Conservation (phyloP, 2,113 vertebrate species). For the Onychostruthus taczanowskii region DNA sequence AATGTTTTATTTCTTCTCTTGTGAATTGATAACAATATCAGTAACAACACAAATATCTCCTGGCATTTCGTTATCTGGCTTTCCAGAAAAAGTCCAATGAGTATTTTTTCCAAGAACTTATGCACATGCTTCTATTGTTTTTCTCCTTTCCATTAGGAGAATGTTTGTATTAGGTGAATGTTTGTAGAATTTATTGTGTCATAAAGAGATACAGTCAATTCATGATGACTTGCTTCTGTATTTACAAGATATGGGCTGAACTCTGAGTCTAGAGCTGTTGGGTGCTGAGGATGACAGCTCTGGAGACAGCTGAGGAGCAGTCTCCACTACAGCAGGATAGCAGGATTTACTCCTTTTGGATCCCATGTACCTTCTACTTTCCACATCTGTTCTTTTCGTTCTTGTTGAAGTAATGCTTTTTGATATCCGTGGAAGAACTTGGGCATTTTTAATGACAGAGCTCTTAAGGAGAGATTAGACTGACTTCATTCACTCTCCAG, state of each 20-base stretch:
- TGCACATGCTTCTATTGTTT: not conserved
- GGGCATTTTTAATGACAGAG: not conserved
- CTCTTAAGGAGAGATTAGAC: not conserved
- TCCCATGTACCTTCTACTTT: not conserved
- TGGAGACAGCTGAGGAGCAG: not conserved
- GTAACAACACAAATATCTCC: not conserved
- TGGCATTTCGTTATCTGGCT: not conserved
- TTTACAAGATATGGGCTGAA: not conserved
- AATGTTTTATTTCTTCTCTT: not conserved
- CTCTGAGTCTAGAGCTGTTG: not conserved
- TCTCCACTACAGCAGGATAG: not conserved
- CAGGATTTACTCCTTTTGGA: not conserved
- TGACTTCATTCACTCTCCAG: not conserved
- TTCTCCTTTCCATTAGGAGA: not conserved
- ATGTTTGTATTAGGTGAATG: no score
- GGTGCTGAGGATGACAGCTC: not conserved
- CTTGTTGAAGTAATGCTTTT: not conserved
- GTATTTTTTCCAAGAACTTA: not conserved
- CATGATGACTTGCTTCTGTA: not conserved
- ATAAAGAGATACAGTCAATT: not conserved
- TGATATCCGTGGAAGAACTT: not conserved
- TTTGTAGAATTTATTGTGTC: no score
- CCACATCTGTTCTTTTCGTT: not conserved
- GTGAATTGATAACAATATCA: not conserved
- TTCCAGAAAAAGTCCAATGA: not conserved